Conservation (phyloP, 1,140 invertebrate genomes). For the Euura saliciscinereae region DNA sequence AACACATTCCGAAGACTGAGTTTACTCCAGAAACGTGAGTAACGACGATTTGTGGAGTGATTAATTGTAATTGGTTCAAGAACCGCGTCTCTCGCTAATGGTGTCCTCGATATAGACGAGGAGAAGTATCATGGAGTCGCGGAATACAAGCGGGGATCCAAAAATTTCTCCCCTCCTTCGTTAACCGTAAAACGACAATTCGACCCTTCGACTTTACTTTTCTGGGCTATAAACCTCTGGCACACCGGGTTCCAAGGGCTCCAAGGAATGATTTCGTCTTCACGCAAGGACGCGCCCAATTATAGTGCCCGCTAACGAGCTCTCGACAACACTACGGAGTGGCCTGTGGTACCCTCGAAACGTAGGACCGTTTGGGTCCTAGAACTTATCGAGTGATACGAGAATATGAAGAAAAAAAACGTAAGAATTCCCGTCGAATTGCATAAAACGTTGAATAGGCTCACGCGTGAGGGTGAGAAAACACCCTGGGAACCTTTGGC, state of each 20-base stretch:
- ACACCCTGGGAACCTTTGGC: conserved; percentile 25
- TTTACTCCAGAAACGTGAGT: too few relatives aligned
- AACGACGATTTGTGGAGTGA: too few relatives aligned
- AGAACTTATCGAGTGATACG: background rate
- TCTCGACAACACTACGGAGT: background rate
- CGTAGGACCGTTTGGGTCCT: background rate
- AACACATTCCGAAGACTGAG: too few relatives aligned
- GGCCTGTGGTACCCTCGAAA: background rate
- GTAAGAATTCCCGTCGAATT: conserved; percentile 15
- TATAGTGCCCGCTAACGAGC: conserved; percentile 18
- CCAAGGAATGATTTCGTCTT: conserved; percentile 16
- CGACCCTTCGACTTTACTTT: conserved; percentile 18
- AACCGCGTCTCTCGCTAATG: too few relatives aligned
- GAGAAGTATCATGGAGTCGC: conserved; percentile 16
- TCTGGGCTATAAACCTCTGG: conserved; percentile 2
- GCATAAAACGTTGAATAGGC: too few relatives aligned
- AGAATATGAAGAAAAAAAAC: conserved; percentile 10
- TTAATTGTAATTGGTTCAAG: too few relatives aligned
- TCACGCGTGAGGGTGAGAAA: background rate
- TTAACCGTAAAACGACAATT: conserved; percentile 34
- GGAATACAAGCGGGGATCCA: background rate
- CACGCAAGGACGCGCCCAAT: conserved; percentile 26
- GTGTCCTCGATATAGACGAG: conserved; percentile 19
- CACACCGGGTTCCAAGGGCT: background rate
- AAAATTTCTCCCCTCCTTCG: conserved; percentile 29